Conservation (phyloP, 2,888 invertebrate genomes). For the Caenorhabditis becei region DNA sequence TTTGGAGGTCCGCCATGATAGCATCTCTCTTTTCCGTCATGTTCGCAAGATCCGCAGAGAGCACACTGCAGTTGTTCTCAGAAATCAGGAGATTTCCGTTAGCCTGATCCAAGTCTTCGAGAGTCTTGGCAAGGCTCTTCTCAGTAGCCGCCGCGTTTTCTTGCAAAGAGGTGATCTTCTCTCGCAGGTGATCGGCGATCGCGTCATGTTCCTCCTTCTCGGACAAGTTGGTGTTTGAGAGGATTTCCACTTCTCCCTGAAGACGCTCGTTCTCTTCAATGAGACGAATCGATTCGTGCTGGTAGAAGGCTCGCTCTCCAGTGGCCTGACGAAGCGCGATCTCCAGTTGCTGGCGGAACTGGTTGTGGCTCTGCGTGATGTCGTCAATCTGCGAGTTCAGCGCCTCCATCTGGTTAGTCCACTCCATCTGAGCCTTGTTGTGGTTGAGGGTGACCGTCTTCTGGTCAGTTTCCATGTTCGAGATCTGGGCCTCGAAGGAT, state of each 20-base stretch:
- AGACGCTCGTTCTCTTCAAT: not conserved
- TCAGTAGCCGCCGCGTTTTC: no score
- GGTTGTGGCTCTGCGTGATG: not conserved
- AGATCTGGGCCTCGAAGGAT: not conserved
- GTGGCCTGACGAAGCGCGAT: not conserved
- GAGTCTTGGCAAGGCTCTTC: no score
- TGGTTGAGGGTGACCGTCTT: not conserved
- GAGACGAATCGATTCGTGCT: not conserved
- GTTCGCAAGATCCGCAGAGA: no score
- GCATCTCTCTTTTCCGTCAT: no score
- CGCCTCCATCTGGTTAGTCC: not conserved
- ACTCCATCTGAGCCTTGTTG: not conserved
- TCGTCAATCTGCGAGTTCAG: constrained; percentile 1
- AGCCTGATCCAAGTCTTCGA: no score
- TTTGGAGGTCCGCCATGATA: no score
- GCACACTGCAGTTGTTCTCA: no score
- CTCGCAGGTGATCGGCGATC: not conserved
- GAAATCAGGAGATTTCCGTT: no score
- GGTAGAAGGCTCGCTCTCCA: not conserved
- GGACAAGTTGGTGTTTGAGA: no score
- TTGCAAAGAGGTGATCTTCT: not conserved
- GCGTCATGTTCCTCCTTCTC: not conserved
- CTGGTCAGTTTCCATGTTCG: not conserved
- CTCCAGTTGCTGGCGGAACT: not conserved
- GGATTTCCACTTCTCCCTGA: not conserved